Evolutionary conservation across 2,888 invertebrate genomes (phyloP).

Genomic region (Drosophila nr. medialis): DNA sequence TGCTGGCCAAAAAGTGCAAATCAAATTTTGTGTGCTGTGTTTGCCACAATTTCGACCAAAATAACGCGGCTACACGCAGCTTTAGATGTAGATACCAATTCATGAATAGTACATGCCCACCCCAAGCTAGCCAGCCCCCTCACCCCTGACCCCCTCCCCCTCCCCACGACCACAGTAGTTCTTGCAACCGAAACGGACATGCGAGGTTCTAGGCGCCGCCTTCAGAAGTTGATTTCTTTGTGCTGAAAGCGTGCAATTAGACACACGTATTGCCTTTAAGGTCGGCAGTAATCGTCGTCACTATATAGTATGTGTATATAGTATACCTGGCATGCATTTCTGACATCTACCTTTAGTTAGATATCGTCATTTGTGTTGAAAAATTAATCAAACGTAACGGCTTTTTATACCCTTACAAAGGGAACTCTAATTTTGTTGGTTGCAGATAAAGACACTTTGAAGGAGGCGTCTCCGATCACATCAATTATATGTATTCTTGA

Average conservation of each 20-base stretch:
- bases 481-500: not conserved
- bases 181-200: constrained; percentile 1
- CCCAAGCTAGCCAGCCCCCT: not conserved
- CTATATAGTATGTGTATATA: not conserved
- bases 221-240: not conserved
- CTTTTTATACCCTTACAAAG: not conserved
- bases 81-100: constrained; percentile 25
- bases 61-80: constrained; percentile 64
- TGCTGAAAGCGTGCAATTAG: constrained; percentile 37
- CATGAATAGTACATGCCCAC: constrained; percentile 1
- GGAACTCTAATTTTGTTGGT: too few relatives aligned
- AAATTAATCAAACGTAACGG: not conserved
- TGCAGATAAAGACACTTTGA: too few relatives aligned
- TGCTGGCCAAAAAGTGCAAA: constrained; percentile 70
- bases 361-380: not conserved
- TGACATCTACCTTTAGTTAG: not conserved
- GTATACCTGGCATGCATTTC: not conserved
- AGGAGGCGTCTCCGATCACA: not conserved
- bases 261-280: constrained; percentile 7
- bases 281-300: not conserved
- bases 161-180: not conserved
- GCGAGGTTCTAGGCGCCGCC: constrained; percentile 33
- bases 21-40: constrained; percentile 67
- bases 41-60: constrained; percentile 70
- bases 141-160: not conserved